Evolutionary conservation across 2,113 vertebrate species (phyloP), one percentile per base, ranked within the genome.

Genomic region (Falco punctatus): DNA sequence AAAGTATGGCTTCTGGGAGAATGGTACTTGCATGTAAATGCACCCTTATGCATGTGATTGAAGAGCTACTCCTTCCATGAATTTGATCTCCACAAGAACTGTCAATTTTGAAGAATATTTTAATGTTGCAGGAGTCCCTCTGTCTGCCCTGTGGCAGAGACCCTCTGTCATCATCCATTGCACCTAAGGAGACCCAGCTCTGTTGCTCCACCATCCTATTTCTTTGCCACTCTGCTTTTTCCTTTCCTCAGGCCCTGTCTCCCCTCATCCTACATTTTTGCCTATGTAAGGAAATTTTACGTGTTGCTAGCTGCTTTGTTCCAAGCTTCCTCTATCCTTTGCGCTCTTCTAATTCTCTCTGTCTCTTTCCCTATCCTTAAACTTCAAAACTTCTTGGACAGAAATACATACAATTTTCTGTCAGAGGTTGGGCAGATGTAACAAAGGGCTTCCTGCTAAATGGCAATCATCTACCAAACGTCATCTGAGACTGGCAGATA

Each of bases 221-320:
- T 77, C 57, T 61, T 44, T 52, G 33, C 8, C 28, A 57, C 9
- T 3, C 10, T 11, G 6, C 4, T 72, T 88, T 65, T 42, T 48
- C 8, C 8, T 51, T 57, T 24, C 40, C 21, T 80, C 35, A 22
- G 7, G 7, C 30, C 48, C 16, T 18, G 33, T 27, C 19, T 89
- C 51, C 42, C 30, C 75, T 21, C 62, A 49, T 26, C 28, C 64
- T 23, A 38, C 64, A 8, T 9, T 77, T 88, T 10, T 2, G 5
- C 33, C n/a, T 19, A 10, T 0, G 0, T 13, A 20, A 44, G 44
- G 33, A 72, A 48, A 8, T 24, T 62, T 0, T 3, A 6, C 5
- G 38, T 61, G 24, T 55, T 89, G 38, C 28, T 35, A n/a, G 20
- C 75, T 46, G 18, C 46, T 79, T 79, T 46, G 35, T 49, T 70